Evolutionary conservation across 2,113 vertebrate species (phyloP).

Genomic region (Oenanthe melanoleuca): DNA sequence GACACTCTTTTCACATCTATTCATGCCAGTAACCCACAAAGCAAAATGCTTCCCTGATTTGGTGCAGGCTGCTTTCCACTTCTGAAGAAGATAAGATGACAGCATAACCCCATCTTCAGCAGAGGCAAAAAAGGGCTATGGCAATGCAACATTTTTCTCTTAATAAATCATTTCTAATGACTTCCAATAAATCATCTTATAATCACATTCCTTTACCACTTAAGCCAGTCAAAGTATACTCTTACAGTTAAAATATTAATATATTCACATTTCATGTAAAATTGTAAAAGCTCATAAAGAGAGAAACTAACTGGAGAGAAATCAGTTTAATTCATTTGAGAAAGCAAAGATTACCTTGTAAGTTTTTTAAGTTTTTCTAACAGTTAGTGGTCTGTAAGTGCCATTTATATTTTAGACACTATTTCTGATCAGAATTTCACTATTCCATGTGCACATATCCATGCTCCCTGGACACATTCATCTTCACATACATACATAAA

Average conservation of each 20-base stretch:
- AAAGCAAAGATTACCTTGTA: not conserved
- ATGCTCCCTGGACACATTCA: not conserved
- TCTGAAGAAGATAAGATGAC: not conserved
- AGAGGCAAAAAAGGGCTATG: not conserved
- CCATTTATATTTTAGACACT: not conserved
- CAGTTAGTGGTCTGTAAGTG: not conserved
- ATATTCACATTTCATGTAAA: slow-evolving; percentile 52
- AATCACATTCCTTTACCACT: slow-evolving; percentile 66
- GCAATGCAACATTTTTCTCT: slow-evolving; percentile 57
- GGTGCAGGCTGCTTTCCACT: not conserved
- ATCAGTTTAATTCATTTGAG: slow-evolving; percentile 23
- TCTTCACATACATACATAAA: not conserved
- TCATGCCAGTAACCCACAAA: not conserved
- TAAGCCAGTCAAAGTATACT: slow-evolving; percentile 64
- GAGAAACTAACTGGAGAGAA: slow-evolving; percentile 39
- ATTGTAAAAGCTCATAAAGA: slow-evolving; percentile 37
- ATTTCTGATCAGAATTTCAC: not conserved
- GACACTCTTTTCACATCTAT: not conserved
- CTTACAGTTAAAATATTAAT: slow-evolving; percentile 65
- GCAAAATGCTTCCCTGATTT: slow-evolving; percentile 1
- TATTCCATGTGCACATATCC: not conserved
- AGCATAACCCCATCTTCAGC: not conserved
- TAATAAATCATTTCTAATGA: slow-evolving; percentile 72
- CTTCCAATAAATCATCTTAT: slow-evolving; percentile 69
- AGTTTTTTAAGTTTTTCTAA: not conserved